Evolutionary conservation across 2,113 vertebrate species (phyloP).

Genomic region (Dipodomys ordii): DNA sequence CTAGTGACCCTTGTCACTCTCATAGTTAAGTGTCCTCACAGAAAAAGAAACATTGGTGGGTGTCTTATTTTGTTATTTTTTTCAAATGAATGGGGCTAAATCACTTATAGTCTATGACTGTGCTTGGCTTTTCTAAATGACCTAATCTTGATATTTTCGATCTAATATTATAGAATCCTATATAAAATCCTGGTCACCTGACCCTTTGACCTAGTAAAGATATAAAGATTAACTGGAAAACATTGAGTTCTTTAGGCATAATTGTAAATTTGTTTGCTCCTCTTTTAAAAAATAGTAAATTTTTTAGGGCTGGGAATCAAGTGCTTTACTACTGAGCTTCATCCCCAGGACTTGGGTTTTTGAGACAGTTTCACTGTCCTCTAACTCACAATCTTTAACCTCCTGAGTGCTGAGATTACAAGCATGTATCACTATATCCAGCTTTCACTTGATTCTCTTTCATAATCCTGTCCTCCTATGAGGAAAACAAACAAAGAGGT

Average conservation of each 20-base stretch:
- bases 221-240: slow-evolving; percentile 49
- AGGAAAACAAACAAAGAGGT: neutral
- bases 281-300: neutral
- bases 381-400: neutral
- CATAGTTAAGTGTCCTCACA: neutral
- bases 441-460: neutral
- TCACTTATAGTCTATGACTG: neutral
- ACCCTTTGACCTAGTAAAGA: neutral
- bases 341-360: neutral
- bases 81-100: neutral
- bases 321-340: neutral
- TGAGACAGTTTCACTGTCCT: neutral
- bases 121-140: slow-evolving; percentile 28
- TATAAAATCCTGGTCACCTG: slow-evolving; percentile 17
- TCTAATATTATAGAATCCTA: neutral
- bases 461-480: neutral
- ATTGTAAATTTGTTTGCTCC: neutral
- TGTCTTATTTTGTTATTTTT: neutral
- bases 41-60: neutral
- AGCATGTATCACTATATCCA: neutral
- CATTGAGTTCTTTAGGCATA: slow-evolving; percentile 30
- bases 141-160: slow-evolving; percentile 38
- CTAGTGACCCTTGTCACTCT: neutral
- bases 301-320: too few relatives aligned
- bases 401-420: neutral